phyloP scores from a whole-genome alignment of 2,888 invertebrate species.

The Serripes groenlandicus region DNA sequence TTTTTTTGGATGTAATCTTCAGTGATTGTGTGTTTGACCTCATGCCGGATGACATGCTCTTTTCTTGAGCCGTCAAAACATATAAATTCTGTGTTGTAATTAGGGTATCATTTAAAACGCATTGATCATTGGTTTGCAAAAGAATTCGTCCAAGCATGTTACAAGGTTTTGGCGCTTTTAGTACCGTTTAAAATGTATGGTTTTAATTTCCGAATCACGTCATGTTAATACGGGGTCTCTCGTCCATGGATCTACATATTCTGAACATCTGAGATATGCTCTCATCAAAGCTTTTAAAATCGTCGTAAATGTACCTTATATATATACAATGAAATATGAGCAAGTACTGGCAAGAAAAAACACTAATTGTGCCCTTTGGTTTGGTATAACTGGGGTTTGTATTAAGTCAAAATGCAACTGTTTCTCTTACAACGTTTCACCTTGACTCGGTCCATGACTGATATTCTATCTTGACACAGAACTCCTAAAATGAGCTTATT shows the following conservation, averaged over 20 bases:
- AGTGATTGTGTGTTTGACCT: conserved; percentile 7
- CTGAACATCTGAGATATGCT: not conserved
- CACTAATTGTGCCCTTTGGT: too few relatives aligned
- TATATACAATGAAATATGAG: not conserved
- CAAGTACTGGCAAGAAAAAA: not conserved
- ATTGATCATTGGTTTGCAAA: conserved; percentile 4
- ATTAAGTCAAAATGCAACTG: too few relatives aligned
- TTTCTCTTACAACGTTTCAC: too few relatives aligned
- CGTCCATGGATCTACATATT: too few relatives aligned
- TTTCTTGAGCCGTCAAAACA: conserved; percentile 25
- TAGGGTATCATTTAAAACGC: conserved; percentile 19
- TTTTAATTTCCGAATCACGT: too few relatives aligned
- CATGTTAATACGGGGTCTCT: too few relatives aligned
- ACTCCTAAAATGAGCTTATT: conserved; percentile 14
- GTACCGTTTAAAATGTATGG: not conserved
- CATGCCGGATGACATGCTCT: conserved; percentile 13
- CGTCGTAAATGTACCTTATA: not conserved
- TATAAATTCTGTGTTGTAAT: conserved; percentile 16
- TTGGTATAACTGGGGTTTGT: too few relatives aligned
- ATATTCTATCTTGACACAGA: not conserved
- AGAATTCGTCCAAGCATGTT: conserved; percentile 10
- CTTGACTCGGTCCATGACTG: too few relatives aligned
- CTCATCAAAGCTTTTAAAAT: not conserved
- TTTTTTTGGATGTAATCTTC: conserved; percentile 9
- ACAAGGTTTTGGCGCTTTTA: conserved; percentile 6